Evolutionary conservation across 2,113 vertebrate species (phyloP).

Genomic region (Erpornis zantholeuca): DNA sequence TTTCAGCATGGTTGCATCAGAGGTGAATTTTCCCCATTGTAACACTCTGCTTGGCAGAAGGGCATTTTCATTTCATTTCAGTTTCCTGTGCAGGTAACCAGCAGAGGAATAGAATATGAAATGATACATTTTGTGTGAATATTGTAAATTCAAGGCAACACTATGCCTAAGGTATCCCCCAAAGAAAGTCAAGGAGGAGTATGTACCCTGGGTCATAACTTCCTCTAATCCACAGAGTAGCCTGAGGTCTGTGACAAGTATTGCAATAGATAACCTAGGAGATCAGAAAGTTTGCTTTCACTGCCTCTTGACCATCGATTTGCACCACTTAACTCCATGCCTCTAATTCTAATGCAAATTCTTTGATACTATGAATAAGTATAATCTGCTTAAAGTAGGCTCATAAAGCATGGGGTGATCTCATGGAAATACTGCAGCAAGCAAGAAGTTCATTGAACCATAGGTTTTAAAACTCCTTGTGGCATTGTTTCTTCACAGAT

Average conservation of each 20-base stretch:
- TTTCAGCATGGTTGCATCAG: background rate
- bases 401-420: background rate
- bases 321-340: background rate
- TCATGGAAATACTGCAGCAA: background rate
- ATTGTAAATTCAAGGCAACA: background rate
- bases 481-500: background rate
- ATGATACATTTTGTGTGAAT: background rate
- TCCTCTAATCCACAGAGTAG: background rate
- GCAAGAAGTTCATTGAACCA: background rate
- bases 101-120: background rate
- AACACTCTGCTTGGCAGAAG: background rate
- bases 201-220: background rate
- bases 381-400: background rate
- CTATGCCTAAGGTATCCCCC: background rate
- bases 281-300: background rate
- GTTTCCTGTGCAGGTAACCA: background rate
- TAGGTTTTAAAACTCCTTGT: background rate
- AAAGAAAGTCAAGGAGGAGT: background rate
- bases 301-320: background rate
- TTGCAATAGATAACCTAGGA: background rate
- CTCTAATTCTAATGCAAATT: background rate
- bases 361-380: background rate
- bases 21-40: background rate
- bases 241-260: background rate
- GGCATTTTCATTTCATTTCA: background rate